Base-by-base conservation (phyloP, 2,797 vertebrate species). In the Ptychobarbus kaznakovi region DNA sequence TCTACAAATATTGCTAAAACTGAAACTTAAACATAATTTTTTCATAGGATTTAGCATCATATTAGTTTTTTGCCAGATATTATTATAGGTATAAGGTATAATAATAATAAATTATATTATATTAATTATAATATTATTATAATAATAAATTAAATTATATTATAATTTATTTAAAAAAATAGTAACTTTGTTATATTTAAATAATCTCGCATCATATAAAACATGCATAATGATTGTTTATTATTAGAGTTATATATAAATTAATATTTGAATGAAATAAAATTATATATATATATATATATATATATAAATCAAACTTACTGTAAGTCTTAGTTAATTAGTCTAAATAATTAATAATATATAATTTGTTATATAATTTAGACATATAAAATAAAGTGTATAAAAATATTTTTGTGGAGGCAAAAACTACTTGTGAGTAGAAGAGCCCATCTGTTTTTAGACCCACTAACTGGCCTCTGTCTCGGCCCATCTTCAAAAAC, bases 391-490 rank as follows among this genome's bases (percentile, higher is more conserved):
- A 66, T 35, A 12, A 32, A 32, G 22, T 22, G 7, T 40, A 12
- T 22, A 63, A 58, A 25, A 3, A 56, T 10, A 61, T 58, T 42
- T 77, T 78, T 78, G 38, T 42, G 9, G 15, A 12, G 12, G 49
- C 77, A 82, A 85, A 89, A 85, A 81, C 58, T 66, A 74, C 78
- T 81, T 78, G 84, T 40, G 82, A 75, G 12, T 42, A 18, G 86
- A 88, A 86, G 85, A 84, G 87, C 84, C 81, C 89, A 89, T 88
- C 53, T 88, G 87, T 89, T 90, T 89, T 87, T 84, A 84, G 79
- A 42, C 18, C 56, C 66, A 63, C 69, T 78, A 84, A 75, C 69
- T 68, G 81, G 73, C 69, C 53, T 20, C 86, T 76, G 53, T 82
- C 83, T 85, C 61, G 80, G 84, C 83, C 90, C 84, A 91, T 90